Conservation (phyloP, 1,140 invertebrate species). For the Aporrectodea caliginosa region DNA sequence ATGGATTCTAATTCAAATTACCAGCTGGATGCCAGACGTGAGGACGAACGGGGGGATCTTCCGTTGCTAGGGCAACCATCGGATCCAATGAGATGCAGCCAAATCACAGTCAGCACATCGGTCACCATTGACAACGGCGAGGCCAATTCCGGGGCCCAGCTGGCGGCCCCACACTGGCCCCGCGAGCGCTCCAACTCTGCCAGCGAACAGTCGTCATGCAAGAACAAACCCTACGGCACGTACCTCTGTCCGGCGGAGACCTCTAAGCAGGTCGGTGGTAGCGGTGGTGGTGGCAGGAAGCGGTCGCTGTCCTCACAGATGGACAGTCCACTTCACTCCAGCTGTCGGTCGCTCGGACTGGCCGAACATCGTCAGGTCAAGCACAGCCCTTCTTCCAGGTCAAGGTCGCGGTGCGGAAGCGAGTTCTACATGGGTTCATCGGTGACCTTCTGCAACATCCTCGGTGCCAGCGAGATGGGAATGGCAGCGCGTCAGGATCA, state of each 20-base stretch:
- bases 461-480: background rate
- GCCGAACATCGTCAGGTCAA: background rate
- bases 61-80: background rate
- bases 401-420: background rate
- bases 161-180: background rate
- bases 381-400: background rate
- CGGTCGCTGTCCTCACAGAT: background rate
- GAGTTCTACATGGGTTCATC: background rate
- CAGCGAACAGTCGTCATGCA: background rate
- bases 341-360: background rate
- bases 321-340: background rate
- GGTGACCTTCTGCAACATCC: background rate
- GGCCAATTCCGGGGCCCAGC: background rate
- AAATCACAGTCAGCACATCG: background rate
- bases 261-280: no score
- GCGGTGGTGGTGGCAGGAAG: background rate
- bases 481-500: background rate
- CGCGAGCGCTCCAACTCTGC: background rate
- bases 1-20: constrained; percentile 1
- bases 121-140: background rate
- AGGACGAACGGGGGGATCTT: background rate
- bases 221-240: background rate
- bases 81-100: background rate
- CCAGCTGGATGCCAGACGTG: background rate
- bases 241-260: background rate